phyloP scores from a whole-genome alignment of 1,140 invertebrate species.

The Hycleus cichorii region DNA sequence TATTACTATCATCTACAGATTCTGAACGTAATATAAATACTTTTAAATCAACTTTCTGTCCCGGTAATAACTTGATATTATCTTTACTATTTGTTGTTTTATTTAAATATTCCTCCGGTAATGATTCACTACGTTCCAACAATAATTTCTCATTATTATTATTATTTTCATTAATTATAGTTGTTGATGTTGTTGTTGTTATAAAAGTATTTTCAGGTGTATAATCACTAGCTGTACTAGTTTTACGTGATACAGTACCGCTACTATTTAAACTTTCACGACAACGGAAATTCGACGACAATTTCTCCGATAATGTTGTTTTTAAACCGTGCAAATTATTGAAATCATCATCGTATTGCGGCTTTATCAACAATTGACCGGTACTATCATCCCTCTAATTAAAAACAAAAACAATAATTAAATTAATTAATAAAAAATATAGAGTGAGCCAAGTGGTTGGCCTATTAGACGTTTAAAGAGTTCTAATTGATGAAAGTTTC shows the following conservation, averaged over 20 bases:
- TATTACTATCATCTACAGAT: not conserved
- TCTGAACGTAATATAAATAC: constrained; percentile 29
- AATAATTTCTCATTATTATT: no score
- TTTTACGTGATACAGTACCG: constrained; percentile 46
- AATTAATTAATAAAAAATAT: not conserved
- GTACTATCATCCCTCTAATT: constrained; percentile 31
- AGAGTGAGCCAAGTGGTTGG: no score
- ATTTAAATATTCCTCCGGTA: no score
- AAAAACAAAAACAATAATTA: constrained; percentile 6
- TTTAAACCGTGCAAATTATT: constrained; percentile 31
- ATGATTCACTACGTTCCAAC: no score
- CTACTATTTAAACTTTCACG: constrained; percentile 45
- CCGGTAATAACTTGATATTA: constrained; percentile 25
- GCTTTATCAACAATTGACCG: constrained; percentile 23
- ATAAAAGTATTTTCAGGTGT: constrained; percentile 46
- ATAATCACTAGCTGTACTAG: constrained; percentile 48
- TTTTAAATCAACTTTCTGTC: constrained; percentile 35
- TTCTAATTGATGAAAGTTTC: no score
- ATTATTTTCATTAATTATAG: no score
- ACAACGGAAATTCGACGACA: constrained; percentile 33
- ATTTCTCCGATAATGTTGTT: constrained; percentile 33
- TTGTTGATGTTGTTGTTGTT: no score
- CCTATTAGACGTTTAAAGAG: no score
- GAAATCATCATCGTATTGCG: constrained; percentile 10
- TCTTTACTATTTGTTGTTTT: constrained; percentile 4